Percentiles rank a stretch among this genome's conserved stretches.
These are phyloP conservation scores for Baronia brevicornis DNA, from an alignment of 2,888 invertebrate genomes.

Conservation along the genomic window DNA sequence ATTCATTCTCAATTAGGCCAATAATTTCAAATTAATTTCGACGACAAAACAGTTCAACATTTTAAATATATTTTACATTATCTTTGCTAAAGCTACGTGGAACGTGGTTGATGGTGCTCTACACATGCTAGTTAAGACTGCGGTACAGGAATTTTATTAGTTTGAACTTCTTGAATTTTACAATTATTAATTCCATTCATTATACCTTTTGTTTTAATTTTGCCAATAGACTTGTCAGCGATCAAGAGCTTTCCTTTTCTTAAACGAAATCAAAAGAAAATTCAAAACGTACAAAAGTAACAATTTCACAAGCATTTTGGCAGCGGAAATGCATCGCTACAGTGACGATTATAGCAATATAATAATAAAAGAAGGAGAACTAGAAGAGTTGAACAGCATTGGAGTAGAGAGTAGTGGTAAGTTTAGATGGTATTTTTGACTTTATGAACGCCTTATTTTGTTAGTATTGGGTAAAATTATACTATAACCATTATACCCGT, in stretches of 20 bases:
- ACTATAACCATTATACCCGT: too few species aligned
- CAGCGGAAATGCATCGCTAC: constrained; percentile 91
- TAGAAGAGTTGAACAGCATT: constrained; percentile 94
- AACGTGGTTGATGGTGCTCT: too few species aligned
- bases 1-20: too few species aligned
- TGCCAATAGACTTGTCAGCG: constrained; percentile 87
- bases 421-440: constrained; percentile 21
- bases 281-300: constrained; percentile 88
- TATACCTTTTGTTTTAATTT: constrained; percentile 3
- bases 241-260: constrained; percentile 90
- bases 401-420: constrained; percentile 95
- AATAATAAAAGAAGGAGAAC: constrained; percentile 87
- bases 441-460: too few species aligned
- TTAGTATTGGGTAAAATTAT: too few species aligned
- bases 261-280: constrained; percentile 90
- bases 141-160: too few species aligned
- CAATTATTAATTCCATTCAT: not conserved
- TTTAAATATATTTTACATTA: too few species aligned
- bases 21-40: too few species aligned
- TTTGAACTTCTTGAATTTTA: constrained; percentile 18
- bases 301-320: constrained; percentile 86
- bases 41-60: too few species aligned
- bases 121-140: too few species aligned
- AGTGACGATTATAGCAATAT: constrained; percentile 90
- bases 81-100: too few species aligned